These are phyloP conservation scores for Theodoxus fluviatilis DNA, from an alignment of 2,888 invertebrate genomes.

Conservation along the genomic window DNA sequence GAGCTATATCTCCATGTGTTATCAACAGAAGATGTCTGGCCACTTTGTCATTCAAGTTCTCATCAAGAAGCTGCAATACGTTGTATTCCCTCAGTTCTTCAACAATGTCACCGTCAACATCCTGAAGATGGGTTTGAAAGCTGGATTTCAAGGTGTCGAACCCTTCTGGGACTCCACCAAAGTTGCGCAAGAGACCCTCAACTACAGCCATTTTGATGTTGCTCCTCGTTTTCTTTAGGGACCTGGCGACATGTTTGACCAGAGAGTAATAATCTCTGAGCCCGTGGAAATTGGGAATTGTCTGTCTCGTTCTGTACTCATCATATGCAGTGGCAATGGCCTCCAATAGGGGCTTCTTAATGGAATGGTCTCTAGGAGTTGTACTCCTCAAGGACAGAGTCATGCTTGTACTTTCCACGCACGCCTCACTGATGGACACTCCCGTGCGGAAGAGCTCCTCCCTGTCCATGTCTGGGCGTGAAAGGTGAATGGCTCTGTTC, in stretches of 20 bases:
- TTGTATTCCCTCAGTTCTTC: neutral
- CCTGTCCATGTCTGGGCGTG: conserved; percentile 30
- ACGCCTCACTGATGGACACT: conserved; percentile 22
- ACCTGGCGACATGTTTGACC: conserved; percentile 30
- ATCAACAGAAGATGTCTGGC: conserved; percentile 30
- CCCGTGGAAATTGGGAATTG: conserved; percentile 29
- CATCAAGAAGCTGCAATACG: neutral
- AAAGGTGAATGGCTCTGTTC: conserved; percentile 38
- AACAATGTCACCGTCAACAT: neutral
- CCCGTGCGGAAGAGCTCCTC: conserved; percentile 29
- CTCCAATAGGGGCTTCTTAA: conserved; percentile 14
- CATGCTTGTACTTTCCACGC: neutral
- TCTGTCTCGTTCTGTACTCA: conserved; percentile 23
- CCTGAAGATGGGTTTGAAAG: neutral
- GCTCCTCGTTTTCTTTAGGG: neutral
- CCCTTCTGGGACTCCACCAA: conserved; percentile 28
- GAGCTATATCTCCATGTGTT: conserved; percentile 22
- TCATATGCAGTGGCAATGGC: conserved; percentile 26
- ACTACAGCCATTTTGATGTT: neutral
- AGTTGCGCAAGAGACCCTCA: conserved; percentile 30
- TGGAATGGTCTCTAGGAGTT: too few species aligned
- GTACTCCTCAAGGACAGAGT: too few species aligned
- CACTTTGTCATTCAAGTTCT: conserved; percentile 25
- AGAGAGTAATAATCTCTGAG: conserved; percentile 34
- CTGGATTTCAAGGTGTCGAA: neutral